These are phyloP conservation scores for Elephas maximus DNA, from an alignment of 2,113 vertebrate genomes.

Conservation along the genomic window DNA sequence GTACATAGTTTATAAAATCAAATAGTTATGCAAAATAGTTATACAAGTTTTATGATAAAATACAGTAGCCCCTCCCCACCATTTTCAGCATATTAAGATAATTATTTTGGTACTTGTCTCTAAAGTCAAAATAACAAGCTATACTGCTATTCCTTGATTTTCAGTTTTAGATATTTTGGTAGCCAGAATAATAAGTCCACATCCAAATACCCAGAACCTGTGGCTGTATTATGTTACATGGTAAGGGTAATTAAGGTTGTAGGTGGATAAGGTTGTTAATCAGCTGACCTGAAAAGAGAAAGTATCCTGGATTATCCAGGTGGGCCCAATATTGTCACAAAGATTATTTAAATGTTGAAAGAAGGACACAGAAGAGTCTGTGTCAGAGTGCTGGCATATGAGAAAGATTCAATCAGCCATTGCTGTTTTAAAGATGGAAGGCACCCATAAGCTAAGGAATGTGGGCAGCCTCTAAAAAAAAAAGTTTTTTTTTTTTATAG, in stretches of 20 bases:
- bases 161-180: background rate
- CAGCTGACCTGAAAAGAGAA: background rate
- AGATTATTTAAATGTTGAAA: no score
- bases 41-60: background rate
- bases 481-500: no score
- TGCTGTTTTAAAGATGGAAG: background rate
- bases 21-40: background rate
- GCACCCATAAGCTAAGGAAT: background rate
- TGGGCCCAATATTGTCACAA: no score
- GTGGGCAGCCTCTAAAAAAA: no score
- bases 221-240: background rate
- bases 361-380: background rate
- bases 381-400: rapidly evolving
- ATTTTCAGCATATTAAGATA: background rate
- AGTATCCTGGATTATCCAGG: background rate
- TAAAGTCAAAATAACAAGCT: background rate
- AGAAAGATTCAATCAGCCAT: rapidly evolving
- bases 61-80: background rate
- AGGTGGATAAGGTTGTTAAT: background rate
- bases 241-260: background rate
- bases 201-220: background rate
- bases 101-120: background rate
- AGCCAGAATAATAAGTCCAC: background rate
- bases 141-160: background rate
- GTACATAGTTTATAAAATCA: background rate